Evolutionary conservation across 2,113 vertebrate species (phyloP).

Genomic region (Propithecus coquereli): DNA sequence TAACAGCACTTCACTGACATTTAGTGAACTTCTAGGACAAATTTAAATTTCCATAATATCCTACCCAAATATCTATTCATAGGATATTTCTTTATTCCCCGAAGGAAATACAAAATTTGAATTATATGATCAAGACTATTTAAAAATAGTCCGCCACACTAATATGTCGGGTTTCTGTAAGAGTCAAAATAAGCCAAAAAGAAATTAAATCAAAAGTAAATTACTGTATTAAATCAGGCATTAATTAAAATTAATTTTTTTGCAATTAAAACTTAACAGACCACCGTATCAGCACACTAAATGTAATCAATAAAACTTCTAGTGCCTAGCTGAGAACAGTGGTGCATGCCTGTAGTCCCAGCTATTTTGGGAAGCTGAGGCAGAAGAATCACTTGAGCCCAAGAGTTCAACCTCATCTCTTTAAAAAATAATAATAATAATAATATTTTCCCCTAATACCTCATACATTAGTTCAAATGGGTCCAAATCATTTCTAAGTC

Average conservation of each 20-base stretch:
- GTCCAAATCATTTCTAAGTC: neutral
- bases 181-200: slow-evolving; percentile 30
- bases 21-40: slow-evolving; percentile 8
- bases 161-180: neutral
- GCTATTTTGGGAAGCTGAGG: neutral
- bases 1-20: slow-evolving; percentile 44
- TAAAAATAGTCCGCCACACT: neutral
- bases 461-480: neutral
- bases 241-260: neutral
- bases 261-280: slow-evolving; percentile 23
- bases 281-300: neutral
- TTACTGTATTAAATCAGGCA: neutral
- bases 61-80: slow-evolving; percentile 20
- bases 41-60: slow-evolving; percentile 34
- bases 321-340: neutral
- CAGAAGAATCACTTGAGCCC: neutral
- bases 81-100: neutral
- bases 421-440: neutral
- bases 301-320: slow-evolving; percentile 16
- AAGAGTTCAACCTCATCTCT: neutral
- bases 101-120: neutral
- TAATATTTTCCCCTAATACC: neutral
- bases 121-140: neutral
- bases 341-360: neutral
- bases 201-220: neutral